Base-by-base conservation (phyloP, 2,113 vertebrate genomes). In the Brienomyrus brachyistius region DNA sequence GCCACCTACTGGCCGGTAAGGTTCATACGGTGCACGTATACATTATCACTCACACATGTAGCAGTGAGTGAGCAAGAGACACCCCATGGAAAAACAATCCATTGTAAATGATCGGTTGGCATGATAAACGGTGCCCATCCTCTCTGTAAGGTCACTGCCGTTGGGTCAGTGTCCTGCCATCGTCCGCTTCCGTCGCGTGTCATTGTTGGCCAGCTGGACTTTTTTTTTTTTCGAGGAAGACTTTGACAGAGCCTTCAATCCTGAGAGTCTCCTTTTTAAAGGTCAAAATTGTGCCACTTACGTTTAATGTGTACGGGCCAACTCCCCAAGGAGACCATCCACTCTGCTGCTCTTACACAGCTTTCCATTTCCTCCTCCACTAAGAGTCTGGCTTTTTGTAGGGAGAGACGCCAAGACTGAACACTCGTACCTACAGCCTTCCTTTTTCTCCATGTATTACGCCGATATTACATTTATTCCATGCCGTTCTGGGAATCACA, bases 181-280 rank as follows among this genome's bases (percentile, higher is more conserved):
- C 50, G 56, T 51, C 40, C 91, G 89, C 93, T 94, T 93, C 92
- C 92, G 92, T 92, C 92, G 91, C 93, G 90, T 95, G 95, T 95
- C 94, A 94, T 94, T 93, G 90, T 94, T 91, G 92, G 94, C 89
- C 91, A 94, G 94, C 94, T 94, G 94, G 94, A 95, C 95, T 95
- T 95, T 95, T 95, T 95, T 95, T 95, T 95, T 95, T 95, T 94
- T 95, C 93, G 94, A 95, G 94, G 94, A 94, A 94, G 94, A 95
- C 95, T 95, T 95, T 96, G 95, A 96, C 95, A 95, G 95, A 92
- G 92, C 92, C 93, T 94, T 95, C 94, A 94, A 31, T 94, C 95
- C 93, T 92, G 90, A 93, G 93, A 91, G 92, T 92, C 94, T 94
- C 91, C 35, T 27, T 94, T 94, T 94, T 94, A 96, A 96, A 96